Percentiles rank a stretch among this genome's conserved stretches.
Evolutionary conservation across 2,888 invertebrate species (phyloP).

Genomic region (Thera obeliscata): DNA sequence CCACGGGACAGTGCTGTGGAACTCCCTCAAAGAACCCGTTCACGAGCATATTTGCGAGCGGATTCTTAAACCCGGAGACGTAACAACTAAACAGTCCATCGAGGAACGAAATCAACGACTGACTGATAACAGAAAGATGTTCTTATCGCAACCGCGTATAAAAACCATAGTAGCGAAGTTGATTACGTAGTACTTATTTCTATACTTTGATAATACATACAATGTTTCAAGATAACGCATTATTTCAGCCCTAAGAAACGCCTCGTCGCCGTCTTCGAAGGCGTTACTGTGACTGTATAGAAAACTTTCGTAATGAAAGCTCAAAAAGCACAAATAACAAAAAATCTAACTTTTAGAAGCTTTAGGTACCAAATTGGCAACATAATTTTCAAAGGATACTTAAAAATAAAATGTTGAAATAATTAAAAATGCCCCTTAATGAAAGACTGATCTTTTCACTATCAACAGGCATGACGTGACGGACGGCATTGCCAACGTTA

Average conservation of each 20-base stretch:
- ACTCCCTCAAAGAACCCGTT: constrained; percentile 56
- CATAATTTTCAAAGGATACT: too few species aligned
- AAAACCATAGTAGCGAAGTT: constrained; percentile 73
- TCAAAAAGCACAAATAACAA: too few species aligned
- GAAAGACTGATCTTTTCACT: neutral
- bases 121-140: constrained; percentile 79
- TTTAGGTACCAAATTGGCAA: neutral
- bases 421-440: neutral
- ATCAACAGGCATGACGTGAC: neutral
- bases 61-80: constrained; percentile 45
- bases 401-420: neutral
- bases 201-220: constrained; percentile 48
- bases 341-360: neutral
- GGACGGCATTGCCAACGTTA: neutral
- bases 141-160: constrained; percentile 70
- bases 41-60: constrained; percentile 64
- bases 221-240: constrained; percentile 67
- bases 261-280: constrained; percentile 13
- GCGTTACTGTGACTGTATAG: too few species aligned
- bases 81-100: constrained; percentile 71
- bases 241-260: constrained; percentile 52
- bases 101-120: constrained; percentile 71
- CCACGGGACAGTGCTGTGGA: constrained; percentile 61
- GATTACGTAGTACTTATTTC: constrained; percentile 37
- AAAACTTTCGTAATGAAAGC: too few species aligned